Base-by-base conservation (phyloP, 2,888 invertebrate species). In the Piscicola geometra region DNA sequence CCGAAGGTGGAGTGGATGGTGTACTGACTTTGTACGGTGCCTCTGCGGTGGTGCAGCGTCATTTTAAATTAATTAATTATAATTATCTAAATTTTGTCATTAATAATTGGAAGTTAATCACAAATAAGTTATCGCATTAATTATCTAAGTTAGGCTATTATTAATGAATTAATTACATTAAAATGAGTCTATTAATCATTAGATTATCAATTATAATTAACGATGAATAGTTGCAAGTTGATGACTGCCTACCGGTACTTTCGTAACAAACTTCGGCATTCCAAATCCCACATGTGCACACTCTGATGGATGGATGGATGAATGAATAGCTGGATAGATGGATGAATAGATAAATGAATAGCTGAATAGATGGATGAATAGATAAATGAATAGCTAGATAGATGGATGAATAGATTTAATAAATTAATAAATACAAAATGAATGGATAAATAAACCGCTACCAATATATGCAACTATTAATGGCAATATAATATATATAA, bases 1-100 rank as follows among this genome's bases (percentile, higher is more conserved):
- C 98, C 98, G 87, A 99, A 99, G 87, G 95, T 93, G 79, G 96
- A 95, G 88, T 96, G 94, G 85, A 98, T 96, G 81, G 95, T 95
- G 87, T 94, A 98, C 87, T 94, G 94, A 71, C 95, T 95, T 88
- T 98, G 98, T 78, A 93, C 92, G 77, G 96, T 92, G 2, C 98
- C 98, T 85, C 94, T 94, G 88, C 94, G 28, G 50, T 5, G 50
- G 33, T n/a, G 21, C 18, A 36, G 71, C n/a, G n/a, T n/a, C n/a
- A n/a, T n/a, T n/a, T n/a, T n/a, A n/a, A n/a, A n/a, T n/a, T n/a
- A n/a, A n/a, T n/a, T n/a, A n/a, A n/a, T n/a, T n/a, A n/a, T n/a
- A n/a, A n/a, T n/a, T n/a, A n/a, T n/a, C n/a, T n/a, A n/a, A n/a
- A n/a, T n/a, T n/a, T n/a, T n/a, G n/a, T n/a, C n/a, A n/a, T n/a